Evolutionary conservation across 1,140 invertebrate genomes (phyloP), one percentile per base, ranked within the genome.

Genomic region (Drosophila santomea): DNA sequence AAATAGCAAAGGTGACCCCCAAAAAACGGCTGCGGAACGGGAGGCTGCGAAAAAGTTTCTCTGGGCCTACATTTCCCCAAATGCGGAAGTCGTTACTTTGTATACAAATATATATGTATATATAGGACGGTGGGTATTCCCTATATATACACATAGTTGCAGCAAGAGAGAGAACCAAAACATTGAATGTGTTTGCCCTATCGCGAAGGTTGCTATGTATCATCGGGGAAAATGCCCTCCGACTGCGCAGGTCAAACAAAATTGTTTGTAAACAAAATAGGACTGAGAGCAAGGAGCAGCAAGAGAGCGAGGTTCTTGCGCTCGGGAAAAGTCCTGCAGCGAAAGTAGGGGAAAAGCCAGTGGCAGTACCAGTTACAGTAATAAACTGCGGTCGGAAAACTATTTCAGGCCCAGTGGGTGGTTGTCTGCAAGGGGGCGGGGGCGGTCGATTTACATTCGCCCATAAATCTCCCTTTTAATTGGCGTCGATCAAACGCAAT

Each of bases 201-300:
- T 39, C 32, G 25, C 35, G 43, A 75, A 57, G 73, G 73, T 75
- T 75, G 71, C 73, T 54, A 66, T 61, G 60, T 58, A 48, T 48
- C 23, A 54, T 48, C 15, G 38, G 17, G 39, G 32, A 17, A 38
- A 63, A 55, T n/a, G 20, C 23, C 41, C 41, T n/a, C 15, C 59
- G 6, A 88, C 74, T 85, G 82, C 82, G 82, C 82, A 85, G 83
- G 82, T 85, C 82, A 85, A 85, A 85, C 81, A 80, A 81, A 72
- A 68, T 88, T 85, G 82, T 85, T 85, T 85, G 82, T 85, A 85
- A 85, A 85, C 82, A 85, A 85, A 74, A 82, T 81, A 25, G 25
- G 15, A 32, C 28, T 47, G 57, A 59, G 76, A 64, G 56, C 20
- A 32, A 52, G 56, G 76, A 64, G 56, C 20, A 32, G 48, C 59